These are phyloP conservation scores for Tympanoctomys barrerae DNA, from an alignment of 2,797 vertebrate genomes.

Conservation along the genomic window DNA sequence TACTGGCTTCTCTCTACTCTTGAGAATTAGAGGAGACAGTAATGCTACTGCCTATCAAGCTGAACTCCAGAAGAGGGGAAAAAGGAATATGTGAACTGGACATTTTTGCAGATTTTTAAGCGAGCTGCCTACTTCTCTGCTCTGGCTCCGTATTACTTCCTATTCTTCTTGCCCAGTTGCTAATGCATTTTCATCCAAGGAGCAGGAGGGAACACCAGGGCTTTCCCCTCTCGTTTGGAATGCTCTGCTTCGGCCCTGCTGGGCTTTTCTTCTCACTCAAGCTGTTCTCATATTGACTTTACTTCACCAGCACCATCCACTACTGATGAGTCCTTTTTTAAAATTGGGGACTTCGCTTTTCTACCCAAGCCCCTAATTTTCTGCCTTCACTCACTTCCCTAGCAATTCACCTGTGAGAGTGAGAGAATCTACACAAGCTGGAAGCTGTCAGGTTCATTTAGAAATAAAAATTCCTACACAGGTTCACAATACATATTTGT, in stretches of 20 bases:
- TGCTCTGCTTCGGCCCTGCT: neutral
- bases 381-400: neutral
- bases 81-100: neutral
- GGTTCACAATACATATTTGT: conserved; percentile 9
- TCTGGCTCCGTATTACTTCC: neutral
- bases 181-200: neutral
- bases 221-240: neutral
- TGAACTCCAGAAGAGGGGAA: neutral
- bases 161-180: neutral
- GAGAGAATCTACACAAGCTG: neutral
- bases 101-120: neutral
- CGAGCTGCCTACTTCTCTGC: neutral
- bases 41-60: neutral
- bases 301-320: neutral
- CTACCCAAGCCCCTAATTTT: neutral
- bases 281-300: neutral
- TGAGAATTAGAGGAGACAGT: neutral
- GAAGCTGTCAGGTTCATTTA: conserved; percentile 12
- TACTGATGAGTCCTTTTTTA: neutral
- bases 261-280: neutral
- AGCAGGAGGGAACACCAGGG: neutral
- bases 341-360: neutral
- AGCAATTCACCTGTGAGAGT: neutral
- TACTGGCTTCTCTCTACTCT: neutral
- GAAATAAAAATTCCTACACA: neutral